Evolutionary conservation across 1,140 invertebrate species (phyloP), one percentile per base, ranked within the genome.

Genomic region (Caerostris extrusa): DNA sequence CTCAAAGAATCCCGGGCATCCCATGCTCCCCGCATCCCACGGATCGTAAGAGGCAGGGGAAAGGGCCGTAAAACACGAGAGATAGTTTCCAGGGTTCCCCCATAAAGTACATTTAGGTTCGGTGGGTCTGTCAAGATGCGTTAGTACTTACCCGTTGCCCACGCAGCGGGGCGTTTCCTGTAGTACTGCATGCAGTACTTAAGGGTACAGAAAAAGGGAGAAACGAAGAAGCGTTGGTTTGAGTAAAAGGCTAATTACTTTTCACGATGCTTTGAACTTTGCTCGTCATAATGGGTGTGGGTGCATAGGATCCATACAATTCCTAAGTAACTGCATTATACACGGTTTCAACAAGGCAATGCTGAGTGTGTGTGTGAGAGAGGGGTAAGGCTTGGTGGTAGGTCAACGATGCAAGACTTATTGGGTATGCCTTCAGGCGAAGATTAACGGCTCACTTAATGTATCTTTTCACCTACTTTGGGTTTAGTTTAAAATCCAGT

Each of bases 21-120:
- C 82, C 56, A 19, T 7, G 50, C 58, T 56, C 57, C 57, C 82
- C 17, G 55, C 19, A 58, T 56, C 82, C 7, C 82, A 17, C 56
- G 8, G 60, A 60, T 64, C 64, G 58, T 58, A 64, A 88, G 64
- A 60, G 64, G 86, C 58, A 58, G 64, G 86, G 64, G 86, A 60
- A 83, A 83, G 19, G 60, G 60, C 61, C 86, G 86, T 88, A 88
- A 88, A 88, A 88, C 86, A 88, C 86, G 58, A 61, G 58, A 88
- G 86, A 88, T 88, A 88, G 86, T 88, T 88, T 88, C 58, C 86
- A 88, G 61, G 86, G 86, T 61, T 53, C 56, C 88, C 88, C 64
- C 64, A 90, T 69, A 90, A 90, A 71, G 69, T 77, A 90, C 88
- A 90, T 90, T 90, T 90, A 90, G 53, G 55, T 55, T 90, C 88